Evolutionary conservation across 2,113 vertebrate species (phyloP), one percentile per base, ranked within the genome.

Genomic region (Manacus vitellinus): DNA sequence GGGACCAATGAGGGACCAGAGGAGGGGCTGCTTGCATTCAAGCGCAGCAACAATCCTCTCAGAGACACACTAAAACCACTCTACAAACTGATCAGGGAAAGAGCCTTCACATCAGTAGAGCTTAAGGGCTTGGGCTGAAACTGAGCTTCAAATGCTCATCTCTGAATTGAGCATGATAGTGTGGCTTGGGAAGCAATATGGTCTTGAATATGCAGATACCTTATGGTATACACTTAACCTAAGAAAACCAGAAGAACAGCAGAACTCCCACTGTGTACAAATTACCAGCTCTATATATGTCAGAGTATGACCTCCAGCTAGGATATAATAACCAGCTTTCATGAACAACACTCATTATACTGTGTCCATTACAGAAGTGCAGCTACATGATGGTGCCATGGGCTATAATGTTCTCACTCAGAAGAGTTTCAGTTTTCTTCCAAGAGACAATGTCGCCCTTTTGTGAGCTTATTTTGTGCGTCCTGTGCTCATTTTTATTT

Each of bases 251-350:
- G 88, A 84, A 70, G 23, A 91, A 77, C 39, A 63, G 30, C 51
- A 74, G 76, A 92, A 74, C 65, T 95, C 83, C 47, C 43, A 72
- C 58, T 72, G 56, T 61, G 86, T 87, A 93, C 94, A 97, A 92
- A 96, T 95, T 94, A 80, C 75, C 7, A 14, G 33, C 79, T 92
- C 70, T 97, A 43, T 85, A 85, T 83, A 88, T 87, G 89, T 68
- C 79, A 71, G 54, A 80, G 37, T 83, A 55, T 76, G 92, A 97
- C 94, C 85, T 94, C 79, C 79, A 95, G 96, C 91, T 82, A 88
- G 58, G 70, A 82, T 94, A 85, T 94, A 97, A 96, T 90, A 96
- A 90, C 82, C 82, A 72, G 59, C 56, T 95, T 93, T 96, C 86
- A 73, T 71, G 82, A 96, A 58, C 63, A 88, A 41, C 65, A 46